phyloP scores from a whole-genome alignment of 2,797 vertebrate species.

The Monodelphis domestica region DNA sequence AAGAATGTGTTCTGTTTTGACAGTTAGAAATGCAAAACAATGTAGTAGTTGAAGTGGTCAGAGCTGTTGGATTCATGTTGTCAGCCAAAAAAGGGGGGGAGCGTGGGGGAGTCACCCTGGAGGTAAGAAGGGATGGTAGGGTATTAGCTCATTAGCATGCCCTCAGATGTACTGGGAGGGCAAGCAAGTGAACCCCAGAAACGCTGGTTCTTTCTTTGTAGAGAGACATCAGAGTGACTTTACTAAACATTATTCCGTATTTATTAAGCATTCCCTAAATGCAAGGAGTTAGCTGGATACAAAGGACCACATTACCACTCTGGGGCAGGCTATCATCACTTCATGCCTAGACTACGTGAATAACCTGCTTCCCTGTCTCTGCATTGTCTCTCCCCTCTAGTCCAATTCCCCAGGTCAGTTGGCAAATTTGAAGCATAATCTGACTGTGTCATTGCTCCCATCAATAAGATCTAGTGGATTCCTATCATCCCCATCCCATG shows the following conservation, averaged over 20 bases:
- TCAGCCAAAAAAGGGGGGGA: constrained; percentile 13
- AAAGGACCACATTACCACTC: background rate
- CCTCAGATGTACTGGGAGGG: background rate
- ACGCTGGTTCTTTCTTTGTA: background rate
- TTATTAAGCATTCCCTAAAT: background rate
- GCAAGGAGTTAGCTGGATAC: background rate
- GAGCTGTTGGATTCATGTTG: background rate
- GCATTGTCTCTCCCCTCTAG: background rate
- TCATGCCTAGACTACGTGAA: background rate
- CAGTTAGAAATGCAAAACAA: constrained; percentile 20
- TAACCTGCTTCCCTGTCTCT: background rate
- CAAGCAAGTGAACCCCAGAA: background rate
- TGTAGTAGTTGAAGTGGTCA: background rate
- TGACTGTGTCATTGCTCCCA: background rate
- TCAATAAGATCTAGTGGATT: background rate
- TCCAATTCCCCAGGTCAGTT: background rate
- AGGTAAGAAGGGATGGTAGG: background rate
- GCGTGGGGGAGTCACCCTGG: background rate
- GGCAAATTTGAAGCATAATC: background rate
- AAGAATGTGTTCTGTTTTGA: background rate
- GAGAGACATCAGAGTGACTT: background rate
- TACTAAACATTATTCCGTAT: background rate
- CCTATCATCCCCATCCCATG: background rate
- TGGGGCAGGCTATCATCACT: background rate
- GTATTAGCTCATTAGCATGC: background rate